A percentile compares a stretch with the other conserved stretches of the same genome.
phyloP scores from a whole-genome alignment of 2,113 vertebrate genomes.

The Anolis sagrei region DNA sequence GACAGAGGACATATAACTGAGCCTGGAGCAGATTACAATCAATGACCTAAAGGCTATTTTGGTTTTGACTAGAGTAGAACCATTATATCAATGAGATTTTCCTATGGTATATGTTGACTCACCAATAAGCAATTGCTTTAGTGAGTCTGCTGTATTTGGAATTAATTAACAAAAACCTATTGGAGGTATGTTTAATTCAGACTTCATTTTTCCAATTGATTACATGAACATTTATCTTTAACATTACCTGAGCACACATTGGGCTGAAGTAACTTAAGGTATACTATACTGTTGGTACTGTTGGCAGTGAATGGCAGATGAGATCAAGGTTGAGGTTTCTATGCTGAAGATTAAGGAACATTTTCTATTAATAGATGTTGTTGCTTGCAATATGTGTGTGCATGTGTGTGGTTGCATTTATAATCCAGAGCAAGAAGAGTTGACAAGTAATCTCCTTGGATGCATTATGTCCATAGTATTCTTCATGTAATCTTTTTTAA shows the following conservation, averaged over 20 bases:
- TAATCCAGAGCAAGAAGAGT: not conserved
- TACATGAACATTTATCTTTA: not conserved
- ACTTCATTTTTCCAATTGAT: not conserved
- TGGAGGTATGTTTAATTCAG: not conserved
- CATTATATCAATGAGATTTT: too few species aligned
- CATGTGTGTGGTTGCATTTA: not conserved
- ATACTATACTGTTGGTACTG: not conserved
- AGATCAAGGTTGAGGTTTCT: not conserved
- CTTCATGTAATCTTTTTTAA: not conserved
- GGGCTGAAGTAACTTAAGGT: not conserved
- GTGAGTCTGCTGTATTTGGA: too few species aligned
- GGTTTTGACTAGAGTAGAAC: too few species aligned
- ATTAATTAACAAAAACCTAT: too few species aligned
- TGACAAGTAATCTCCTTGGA: not conserved
- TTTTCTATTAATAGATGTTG: not conserved
- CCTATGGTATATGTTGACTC: not conserved
- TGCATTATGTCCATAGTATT: not conserved
- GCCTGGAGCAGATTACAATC: too few species aligned
- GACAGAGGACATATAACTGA: not conserved
- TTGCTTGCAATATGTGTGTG: not conserved
- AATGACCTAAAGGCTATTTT: too few species aligned
- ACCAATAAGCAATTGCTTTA: not conserved
- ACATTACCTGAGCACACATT: not conserved
- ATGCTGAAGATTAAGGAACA: not conserved
- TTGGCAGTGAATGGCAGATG: not conserved